Evolutionary conservation across 2,113 vertebrate species (phyloP), one percentile per base, ranked within the genome.

Genomic region (Phocoena sinus): DNA sequence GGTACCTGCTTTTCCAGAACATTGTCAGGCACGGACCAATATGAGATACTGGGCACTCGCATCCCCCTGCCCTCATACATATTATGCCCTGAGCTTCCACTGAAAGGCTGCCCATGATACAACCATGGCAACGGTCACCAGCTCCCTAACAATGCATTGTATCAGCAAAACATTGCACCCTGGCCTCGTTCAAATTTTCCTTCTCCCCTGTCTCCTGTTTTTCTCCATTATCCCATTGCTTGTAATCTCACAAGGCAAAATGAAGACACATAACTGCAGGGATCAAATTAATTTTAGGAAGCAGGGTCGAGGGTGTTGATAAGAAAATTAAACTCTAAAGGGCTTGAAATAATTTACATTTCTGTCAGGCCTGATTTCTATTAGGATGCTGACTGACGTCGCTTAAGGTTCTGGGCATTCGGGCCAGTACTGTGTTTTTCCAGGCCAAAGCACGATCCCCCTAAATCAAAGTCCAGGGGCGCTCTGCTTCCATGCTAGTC

Each of bases 351-450:
- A 28, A 84, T 36, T 77, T 60, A n/a, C 68, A 88, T 95, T 79
- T 96, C 91, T 90, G 73, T 56, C 47, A 86, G 68, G 93, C 76
- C 79, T 95, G 92, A 97, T 86, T 96, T 36, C 10, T 58, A 89
- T 81, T 91, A 96, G 82, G 90, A 67, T 50, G 83, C 62, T 80
- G 62, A 83, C 85, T 96, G 96, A 92, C 65, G 90, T 95, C 93
- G 89, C 56, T 90, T 83, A 95, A 95, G 53, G 63, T 74, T 88
- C 86, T 71, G 82, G 68, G 81, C 86, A 47, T 26, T 73, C 80
- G 95, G 82, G 65, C 82, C 62, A 82, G 83, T 18, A 23, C 53
- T 91, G 63, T 91, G 63, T 62, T 74, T 95, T 94, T 92, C 68
- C 36, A 81, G 91, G 97, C 82, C 96, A 97, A 97, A 89, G 68